Percentiles rank a stretch among this genome's conserved stretches.
These are phyloP conservation scores for Agraylea sexmaculata DNA, from an alignment of 1,140 invertebrate genomes.

Conservation along the genomic window DNA sequence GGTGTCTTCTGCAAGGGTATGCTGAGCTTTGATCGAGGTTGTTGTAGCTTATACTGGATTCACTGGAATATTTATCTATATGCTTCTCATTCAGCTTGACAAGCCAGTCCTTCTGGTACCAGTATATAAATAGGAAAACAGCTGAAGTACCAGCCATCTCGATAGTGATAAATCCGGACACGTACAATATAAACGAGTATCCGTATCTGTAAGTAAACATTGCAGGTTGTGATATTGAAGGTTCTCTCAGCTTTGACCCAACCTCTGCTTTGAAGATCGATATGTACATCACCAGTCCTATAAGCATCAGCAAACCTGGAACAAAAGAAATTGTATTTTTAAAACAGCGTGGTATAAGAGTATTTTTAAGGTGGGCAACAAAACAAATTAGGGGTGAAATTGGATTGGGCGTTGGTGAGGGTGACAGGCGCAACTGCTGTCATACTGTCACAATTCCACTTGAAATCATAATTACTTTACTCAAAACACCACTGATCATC, in stretches of 20 bases:
- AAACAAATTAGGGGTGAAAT: too few species aligned
- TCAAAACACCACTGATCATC: too few species aligned
- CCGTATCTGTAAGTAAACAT: slow-evolving; percentile 78
- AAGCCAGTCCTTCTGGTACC: slow-evolving; percentile 42
- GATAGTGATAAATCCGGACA: slow-evolving; percentile 69
- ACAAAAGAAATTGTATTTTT: slow-evolving; percentile 25
- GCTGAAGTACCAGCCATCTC: slow-evolving; percentile 75
- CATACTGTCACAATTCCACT: too few species aligned
- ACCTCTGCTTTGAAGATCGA: slow-evolving; percentile 84
- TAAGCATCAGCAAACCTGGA: slow-evolving; percentile 75
- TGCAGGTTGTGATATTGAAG: slow-evolving; percentile 62
- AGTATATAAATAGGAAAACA: slow-evolving; percentile 71
- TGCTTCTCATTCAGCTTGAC: slow-evolving; percentile 36
- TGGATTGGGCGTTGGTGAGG: too few species aligned
- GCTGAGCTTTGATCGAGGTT: slow-evolving; percentile 25
- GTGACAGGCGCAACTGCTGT: too few species aligned
- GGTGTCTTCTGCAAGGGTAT: slow-evolving; percentile 31
- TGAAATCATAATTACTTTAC: too few species aligned
- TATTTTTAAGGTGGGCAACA: too few species aligned
- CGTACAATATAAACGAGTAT: slow-evolving; percentile 74
- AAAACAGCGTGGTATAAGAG: too few species aligned
- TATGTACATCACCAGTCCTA: slow-evolving; percentile 85
- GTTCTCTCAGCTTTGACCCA: slow-evolving; percentile 68
- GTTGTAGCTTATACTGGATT: slow-evolving; percentile 24
- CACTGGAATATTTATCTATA: slow-evolving; percentile 17